Conservation (phyloP, 2,113 vertebrate species). For the Oncorhynchus keta region DNA sequence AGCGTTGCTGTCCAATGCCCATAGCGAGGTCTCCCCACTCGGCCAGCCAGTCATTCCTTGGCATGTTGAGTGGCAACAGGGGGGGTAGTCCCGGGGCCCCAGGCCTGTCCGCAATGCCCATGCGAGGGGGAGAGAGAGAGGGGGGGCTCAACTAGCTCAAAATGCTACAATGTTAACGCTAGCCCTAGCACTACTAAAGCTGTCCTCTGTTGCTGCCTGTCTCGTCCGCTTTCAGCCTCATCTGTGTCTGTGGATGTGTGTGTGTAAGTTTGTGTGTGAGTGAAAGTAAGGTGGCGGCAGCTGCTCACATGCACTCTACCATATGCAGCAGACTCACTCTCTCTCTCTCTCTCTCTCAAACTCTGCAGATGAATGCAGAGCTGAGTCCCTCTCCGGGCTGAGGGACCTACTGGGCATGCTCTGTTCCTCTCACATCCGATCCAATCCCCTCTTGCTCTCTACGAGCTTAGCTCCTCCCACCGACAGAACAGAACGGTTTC, state of each 20-base stretch:
- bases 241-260: slow-evolving; percentile 10
- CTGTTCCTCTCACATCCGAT: slow-evolving; percentile 29
- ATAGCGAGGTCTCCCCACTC: slow-evolving; percentile 71
- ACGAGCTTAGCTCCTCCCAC: slow-evolving; percentile 36
- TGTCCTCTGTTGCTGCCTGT: background rate
- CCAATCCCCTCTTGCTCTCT: slow-evolving; percentile 14
- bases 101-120: slow-evolving; percentile 53
- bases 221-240: slow-evolving; percentile 7
- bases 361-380: slow-evolving; percentile 52
- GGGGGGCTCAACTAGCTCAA: background rate
- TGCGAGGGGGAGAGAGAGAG: slow-evolving; percentile 26
- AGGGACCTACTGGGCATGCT: slow-evolving; percentile 53
- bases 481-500: slow-evolving; percentile 20
- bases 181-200: background rate
- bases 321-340: slow-evolving; percentile 15
- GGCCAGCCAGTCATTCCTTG: slow-evolving; percentile 68
- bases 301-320: slow-evolving; percentile 24
- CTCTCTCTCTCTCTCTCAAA: background rate
- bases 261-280: background rate
- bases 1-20: slow-evolving; percentile 63
- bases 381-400: slow-evolving; percentile 27
- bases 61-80: slow-evolving; percentile 67
- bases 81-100: slow-evolving; percentile 52
- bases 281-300: slow-evolving; percentile 4
- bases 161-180: slow-evolving; percentile 1